phyloP scores from a whole-genome alignment of 2,113 vertebrate genomes.

The Oryzias javanicus region DNA sequence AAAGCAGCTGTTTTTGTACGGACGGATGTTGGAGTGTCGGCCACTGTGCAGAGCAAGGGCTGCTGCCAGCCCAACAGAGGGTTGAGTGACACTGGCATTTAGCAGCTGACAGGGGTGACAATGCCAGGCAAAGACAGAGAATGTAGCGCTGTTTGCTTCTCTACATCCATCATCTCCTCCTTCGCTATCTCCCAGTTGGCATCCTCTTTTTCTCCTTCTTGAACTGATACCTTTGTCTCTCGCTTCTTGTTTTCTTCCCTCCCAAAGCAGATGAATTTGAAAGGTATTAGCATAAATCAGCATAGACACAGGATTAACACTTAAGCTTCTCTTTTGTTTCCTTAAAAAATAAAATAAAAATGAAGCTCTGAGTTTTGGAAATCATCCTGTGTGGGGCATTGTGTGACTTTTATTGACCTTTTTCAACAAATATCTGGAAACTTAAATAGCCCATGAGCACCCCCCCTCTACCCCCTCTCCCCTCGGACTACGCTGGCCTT shows the following conservation, averaged over 20 bases:
- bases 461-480: background rate
- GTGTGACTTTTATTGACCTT: constrained; percentile 25
- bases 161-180: constrained; percentile 54
- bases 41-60: constrained; percentile 28
- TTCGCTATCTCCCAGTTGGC: constrained; percentile 16
- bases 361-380: background rate
- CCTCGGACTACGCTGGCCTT: constrained; percentile 37
- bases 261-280: background rate
- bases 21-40: constrained; percentile 12
- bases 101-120: constrained; percentile 61
- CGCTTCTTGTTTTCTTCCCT: background rate
- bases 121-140: constrained; percentile 68
- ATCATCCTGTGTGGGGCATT: constrained; percentile 1
- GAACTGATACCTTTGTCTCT: background rate
- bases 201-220: constrained; percentile 20
- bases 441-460: constrained; percentile 25
- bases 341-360: too few relatives aligned
- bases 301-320: background rate
- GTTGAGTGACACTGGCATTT: constrained; percentile 75
- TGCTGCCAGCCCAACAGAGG: constrained; percentile 59
- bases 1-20: constrained; percentile 43
- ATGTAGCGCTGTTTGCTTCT: constrained; percentile 59
- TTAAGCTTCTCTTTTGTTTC: background rate
- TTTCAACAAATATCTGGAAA: constrained; percentile 27
- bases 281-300: background rate